Conservation (phyloP, 1,140 invertebrate species). For the Penaeus japonicus region DNA sequence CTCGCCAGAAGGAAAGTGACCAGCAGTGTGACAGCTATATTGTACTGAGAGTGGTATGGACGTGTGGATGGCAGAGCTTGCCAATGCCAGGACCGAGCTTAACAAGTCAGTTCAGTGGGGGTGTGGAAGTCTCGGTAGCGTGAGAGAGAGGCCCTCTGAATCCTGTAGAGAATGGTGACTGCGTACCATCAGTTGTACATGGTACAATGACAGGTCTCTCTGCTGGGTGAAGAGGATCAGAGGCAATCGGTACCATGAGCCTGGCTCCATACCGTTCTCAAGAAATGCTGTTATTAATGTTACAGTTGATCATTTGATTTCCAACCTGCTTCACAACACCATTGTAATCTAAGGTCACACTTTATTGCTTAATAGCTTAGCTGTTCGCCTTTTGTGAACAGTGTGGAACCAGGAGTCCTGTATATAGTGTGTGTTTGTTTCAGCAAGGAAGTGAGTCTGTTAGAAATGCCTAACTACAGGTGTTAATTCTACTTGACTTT, state of each 20-base stretch:
- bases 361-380: slow-evolving; percentile 49
- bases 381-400: slow-evolving; percentile 56
- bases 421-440: slow-evolving; percentile 55
- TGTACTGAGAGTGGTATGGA: slow-evolving; percentile 57
- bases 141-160: slow-evolving; percentile 44
- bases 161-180: slow-evolving; percentile 17
- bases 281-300: slow-evolving; percentile 53
- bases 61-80: slow-evolving; percentile 48
- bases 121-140: slow-evolving; percentile 52
- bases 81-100: slow-evolving; percentile 48
- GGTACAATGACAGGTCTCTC: background rate
- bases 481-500: too few relatives aligned
- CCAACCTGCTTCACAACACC: slow-evolving; percentile 51
- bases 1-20: slow-evolving; percentile 39
- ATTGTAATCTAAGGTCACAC: slow-evolving; percentile 56
- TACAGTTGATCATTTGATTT: slow-evolving; percentile 50
- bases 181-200: too few relatives aligned
- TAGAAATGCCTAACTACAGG: too few relatives aligned
- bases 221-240: slow-evolving; percentile 39
- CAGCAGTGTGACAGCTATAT: slow-evolving; percentile 44
- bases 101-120: slow-evolving; percentile 41
- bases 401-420: slow-evolving; percentile 56
- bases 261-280: slow-evolving; percentile 57
- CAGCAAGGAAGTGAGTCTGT: background rate
- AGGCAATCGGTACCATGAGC: slow-evolving; percentile 54